Conservation (phyloP, 2,113 vertebrate species). For the Rhea pennata region DNA sequence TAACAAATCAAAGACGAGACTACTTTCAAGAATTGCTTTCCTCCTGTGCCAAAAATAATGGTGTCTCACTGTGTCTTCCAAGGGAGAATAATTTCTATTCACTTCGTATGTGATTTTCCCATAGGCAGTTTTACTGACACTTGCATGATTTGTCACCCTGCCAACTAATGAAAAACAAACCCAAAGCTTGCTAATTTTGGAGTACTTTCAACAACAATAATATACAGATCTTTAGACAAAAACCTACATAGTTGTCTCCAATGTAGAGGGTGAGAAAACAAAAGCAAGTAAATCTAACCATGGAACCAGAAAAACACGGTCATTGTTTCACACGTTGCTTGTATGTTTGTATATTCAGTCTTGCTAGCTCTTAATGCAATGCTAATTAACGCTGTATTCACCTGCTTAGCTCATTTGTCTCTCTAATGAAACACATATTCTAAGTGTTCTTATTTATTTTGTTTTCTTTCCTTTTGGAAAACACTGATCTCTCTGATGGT, state of each 20-base stretch:
- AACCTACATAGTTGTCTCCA: background rate
- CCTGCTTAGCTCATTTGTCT: constrained; percentile 20
- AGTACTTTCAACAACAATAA: constrained; percentile 45
- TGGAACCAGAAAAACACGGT: constrained; percentile 21
- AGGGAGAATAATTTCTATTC: constrained; percentile 37
- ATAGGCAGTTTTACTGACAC: constrained; percentile 41
- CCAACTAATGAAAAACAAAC: constrained; percentile 49
- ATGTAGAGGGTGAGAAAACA: constrained; percentile 21
- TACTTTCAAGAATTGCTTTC: constrained; percentile 59
- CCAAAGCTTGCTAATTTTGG: constrained; percentile 32
- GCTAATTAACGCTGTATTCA: constrained; percentile 11
- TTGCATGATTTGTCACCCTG: constrained; percentile 36
- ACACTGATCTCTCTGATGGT: background rate
- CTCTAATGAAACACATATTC: background rate
- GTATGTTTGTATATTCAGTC: background rate
- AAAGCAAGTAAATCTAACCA: background rate
- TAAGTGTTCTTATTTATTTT: background rate
- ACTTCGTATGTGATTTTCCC: constrained; percentile 40
- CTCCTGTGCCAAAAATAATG: constrained; percentile 58
- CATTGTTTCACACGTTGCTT: background rate
- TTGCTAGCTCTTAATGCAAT: constrained; percentile 1
- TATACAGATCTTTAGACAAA: constrained; percentile 32
- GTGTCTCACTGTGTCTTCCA: constrained; percentile 16
- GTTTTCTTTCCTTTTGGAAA: constrained; percentile 21
- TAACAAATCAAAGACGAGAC: constrained; percentile 60